These are phyloP conservation scores for Pseudobourletiella spinata DNA, from an alignment of 1,140 invertebrate species.

Conservation along the genomic window DNA sequence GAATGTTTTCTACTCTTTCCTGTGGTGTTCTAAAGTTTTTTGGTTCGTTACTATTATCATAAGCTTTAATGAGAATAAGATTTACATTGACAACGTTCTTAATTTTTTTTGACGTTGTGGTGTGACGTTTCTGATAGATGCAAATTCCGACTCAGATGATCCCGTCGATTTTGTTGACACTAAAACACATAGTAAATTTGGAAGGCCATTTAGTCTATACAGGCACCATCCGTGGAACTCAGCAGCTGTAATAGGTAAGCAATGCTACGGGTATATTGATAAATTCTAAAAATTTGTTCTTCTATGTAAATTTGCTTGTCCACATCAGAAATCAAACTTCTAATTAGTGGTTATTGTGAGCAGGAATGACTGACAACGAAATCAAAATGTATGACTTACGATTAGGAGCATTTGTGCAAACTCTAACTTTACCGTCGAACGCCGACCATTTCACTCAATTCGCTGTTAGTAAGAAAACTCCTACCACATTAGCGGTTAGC, in stretches of 20 bases:
- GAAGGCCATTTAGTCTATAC: neutral
- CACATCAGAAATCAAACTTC: no score
- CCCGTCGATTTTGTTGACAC: constrained; percentile 1
- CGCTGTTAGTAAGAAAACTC: neutral
- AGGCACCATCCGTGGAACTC: constrained; percentile 8
- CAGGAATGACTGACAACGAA: neutral
- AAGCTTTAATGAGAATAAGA: neutral
- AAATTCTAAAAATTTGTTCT: neutral
- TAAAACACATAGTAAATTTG: neutral
- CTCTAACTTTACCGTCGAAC: neutral
- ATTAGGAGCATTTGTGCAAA: constrained; percentile 8
- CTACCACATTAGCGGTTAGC: neutral
- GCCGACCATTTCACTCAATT: neutral
- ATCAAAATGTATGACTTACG: constrained; percentile 3
- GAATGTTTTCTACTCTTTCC: constrained; percentile 1
- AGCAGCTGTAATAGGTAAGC: neutral
- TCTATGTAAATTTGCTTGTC: neutral
- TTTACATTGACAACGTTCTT: neutral
- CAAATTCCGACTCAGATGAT: constrained; percentile 2
- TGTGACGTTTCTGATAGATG: no score
- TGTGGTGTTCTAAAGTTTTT: neutral
- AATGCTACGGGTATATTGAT: no score
- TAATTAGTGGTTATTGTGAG: neutral
- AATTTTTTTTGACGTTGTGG: no score
- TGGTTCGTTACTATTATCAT: neutral